Conservation (phyloP, 2,888 invertebrate genomes). For the Argynnis bischoffii region DNA sequence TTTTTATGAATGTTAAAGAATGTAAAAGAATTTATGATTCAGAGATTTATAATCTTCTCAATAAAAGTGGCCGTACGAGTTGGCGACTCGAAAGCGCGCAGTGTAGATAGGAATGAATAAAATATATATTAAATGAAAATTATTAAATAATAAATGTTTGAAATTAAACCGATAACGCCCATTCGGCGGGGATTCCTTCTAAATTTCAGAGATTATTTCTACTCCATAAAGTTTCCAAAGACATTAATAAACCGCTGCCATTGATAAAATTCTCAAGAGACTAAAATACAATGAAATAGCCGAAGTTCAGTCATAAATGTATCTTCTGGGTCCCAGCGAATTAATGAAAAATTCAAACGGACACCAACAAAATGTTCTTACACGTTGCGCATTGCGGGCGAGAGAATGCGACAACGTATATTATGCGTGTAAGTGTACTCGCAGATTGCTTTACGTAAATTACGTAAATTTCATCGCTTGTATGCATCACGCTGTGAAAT, state of each 20-base stretch:
- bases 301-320: conserved; percentile 22
- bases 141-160: not conserved
- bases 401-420: conserved; percentile 42
- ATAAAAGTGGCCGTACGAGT: too few relatives aligned
- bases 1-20: too few relatives aligned
- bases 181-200: not conserved
- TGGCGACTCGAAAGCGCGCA: too few relatives aligned
- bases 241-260: conserved; percentile 4
- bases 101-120: too few relatives aligned
- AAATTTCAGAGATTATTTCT: not conserved
- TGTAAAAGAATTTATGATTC: too few relatives aligned
- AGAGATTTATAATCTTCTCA: too few relatives aligned
- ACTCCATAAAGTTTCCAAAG: conserved; percentile 1
- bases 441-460: conserved; percentile 28
- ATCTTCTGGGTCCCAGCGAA: conserved; percentile 8
- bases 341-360: conserved; percentile 29
- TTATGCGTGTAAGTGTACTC: conserved; percentile 30
- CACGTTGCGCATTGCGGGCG: conserved; percentile 60
- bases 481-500: conserved; percentile 21
- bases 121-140: too few relatives aligned
- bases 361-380: conserved; percentile 30
- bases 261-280: conserved; percentile 12
- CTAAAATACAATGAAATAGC: conserved; percentile 16
- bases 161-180: not conserved
- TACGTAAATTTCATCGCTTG: conserved; percentile 21